These are phyloP conservation scores for Dasysyrphus tricinctus DNA, from an alignment of 2,888 invertebrate genomes.

Conservation along the genomic window DNA sequence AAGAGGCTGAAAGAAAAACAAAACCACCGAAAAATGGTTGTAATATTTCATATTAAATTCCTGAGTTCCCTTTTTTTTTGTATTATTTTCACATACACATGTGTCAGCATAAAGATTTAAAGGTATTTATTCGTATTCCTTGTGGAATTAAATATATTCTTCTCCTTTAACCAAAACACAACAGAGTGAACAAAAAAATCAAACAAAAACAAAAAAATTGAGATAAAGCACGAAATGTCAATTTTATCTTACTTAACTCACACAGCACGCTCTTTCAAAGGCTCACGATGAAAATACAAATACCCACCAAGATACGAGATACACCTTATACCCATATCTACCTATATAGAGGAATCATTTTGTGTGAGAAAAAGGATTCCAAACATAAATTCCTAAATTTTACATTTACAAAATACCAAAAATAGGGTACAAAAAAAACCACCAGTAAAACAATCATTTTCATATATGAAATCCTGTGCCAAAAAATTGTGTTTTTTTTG, in stretches of 20 bases:
- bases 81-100: background rate
- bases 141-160: slow-evolving; percentile 42
- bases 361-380: slow-evolving; percentile 5
- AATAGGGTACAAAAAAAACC: background rate
- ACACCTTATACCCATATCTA: too few species aligned
- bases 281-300: slow-evolving; percentile 3
- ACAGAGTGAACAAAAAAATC: background rate
- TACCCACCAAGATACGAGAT: background rate
- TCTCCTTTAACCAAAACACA: background rate
- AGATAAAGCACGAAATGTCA: slow-evolving; percentile 35
- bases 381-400: slow-evolving; percentile 7
- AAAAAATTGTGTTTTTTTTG: slow-evolving; percentile 13
- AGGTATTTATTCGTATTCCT: slow-evolving; percentile 52
- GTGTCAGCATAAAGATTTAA: slow-evolving; percentile 35
- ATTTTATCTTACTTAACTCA: slow-evolving; percentile 24
- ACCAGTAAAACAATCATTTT: slow-evolving; percentile 11
- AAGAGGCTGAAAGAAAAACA: background rate
- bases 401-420: background rate
- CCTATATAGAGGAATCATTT: background rate
- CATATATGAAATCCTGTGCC: background rate
- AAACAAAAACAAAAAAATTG: background rate
- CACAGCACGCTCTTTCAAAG: background rate
- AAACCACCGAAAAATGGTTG: slow-evolving; percentile 1
- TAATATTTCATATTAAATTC: slow-evolving; percentile 36
- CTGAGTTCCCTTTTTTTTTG: background rate